phyloP scores from a whole-genome alignment of 2,797 vertebrate genomes.

The Argya squamiceps region DNA sequence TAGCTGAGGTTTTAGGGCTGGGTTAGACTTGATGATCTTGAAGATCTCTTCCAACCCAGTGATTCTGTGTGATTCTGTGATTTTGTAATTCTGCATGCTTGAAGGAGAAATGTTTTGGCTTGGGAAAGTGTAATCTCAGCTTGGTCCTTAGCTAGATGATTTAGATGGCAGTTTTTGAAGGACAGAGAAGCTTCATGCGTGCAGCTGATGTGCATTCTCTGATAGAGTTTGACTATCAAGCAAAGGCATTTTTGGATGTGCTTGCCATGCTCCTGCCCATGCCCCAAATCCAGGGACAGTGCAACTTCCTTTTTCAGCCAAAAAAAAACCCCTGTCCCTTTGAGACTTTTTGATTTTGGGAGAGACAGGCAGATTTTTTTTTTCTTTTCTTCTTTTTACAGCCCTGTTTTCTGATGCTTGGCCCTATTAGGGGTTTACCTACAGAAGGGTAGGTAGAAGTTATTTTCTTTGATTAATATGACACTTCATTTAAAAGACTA shows the following conservation, averaged over 20 bases:
- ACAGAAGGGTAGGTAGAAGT: background rate
- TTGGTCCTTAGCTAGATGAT: background rate
- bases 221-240: background rate
- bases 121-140: background rate
- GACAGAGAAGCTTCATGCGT: background rate
- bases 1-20: background rate
- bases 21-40: background rate
- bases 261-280: background rate
- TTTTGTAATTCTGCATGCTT: background rate
- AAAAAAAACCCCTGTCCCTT: background rate
- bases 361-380: background rate
- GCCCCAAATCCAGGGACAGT: background rate
- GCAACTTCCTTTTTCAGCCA: background rate
- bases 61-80: background rate
- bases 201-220: background rate
- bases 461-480: background rate
- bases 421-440: background rate
- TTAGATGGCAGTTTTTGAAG: background rate
- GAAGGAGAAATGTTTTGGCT: background rate
- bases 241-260: background rate
- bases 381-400: background rate
- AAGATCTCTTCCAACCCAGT: background rate
- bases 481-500: background rate
- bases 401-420: background rate
- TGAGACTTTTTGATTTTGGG: background rate